Conservation (phyloP, 2,113 vertebrate species). For the Motacilla tschutschensis region DNA sequence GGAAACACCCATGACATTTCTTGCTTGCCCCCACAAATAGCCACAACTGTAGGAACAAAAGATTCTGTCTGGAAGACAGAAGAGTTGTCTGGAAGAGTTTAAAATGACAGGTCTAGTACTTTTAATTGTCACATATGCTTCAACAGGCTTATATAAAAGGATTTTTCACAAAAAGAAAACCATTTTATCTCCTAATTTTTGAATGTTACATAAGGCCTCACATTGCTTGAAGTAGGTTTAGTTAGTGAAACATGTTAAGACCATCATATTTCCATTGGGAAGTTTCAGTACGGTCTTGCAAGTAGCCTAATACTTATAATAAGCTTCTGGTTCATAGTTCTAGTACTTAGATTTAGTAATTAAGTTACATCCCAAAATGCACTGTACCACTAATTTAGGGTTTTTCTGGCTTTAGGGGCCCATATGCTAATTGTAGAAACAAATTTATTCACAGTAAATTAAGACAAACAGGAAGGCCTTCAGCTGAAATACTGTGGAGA, state of each 20-base stretch:
- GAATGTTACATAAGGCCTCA: background rate
- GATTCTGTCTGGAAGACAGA: too few relatives aligned
- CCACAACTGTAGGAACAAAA: background rate
- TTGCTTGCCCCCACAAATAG: background rate
- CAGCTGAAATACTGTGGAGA: conserved; percentile 11
- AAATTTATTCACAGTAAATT: conserved; percentile 44
- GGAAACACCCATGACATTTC: background rate
- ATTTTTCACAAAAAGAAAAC: background rate
- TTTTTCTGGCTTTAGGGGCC: conserved; percentile 19
- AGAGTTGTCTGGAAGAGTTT: background rate
- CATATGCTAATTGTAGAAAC: conserved; percentile 24
- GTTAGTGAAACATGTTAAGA: background rate
- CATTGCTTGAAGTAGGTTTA: background rate
- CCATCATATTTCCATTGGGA: background rate
- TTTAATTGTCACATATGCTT: background rate
- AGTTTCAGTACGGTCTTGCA: background rate
- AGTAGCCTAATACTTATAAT: background rate
- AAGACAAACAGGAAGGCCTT: conserved; percentile 28
- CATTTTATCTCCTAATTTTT: background rate
- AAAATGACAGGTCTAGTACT: background rate
- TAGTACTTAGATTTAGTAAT: background rate
- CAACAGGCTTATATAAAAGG: background rate
- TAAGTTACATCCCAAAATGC: conserved; percentile 24
- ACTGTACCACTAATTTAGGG: background rate
- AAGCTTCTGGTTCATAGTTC: background rate